Evolutionary conservation across 2,888 invertebrate species (phyloP).

Genomic region (Dasypogon diadema): DNA sequence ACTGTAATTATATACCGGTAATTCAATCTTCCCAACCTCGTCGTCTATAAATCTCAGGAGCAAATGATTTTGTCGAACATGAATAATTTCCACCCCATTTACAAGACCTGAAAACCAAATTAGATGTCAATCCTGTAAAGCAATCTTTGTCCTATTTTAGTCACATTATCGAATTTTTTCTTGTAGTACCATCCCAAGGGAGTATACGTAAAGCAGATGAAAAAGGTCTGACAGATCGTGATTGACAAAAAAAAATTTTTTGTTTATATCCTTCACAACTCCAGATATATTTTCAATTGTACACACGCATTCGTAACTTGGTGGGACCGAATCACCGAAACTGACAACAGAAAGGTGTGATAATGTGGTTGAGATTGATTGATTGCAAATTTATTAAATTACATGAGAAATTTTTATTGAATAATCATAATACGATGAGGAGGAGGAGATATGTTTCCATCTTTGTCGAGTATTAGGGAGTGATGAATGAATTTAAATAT

Average conservation of each 20-base stretch:
- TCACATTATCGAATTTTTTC: constrained; percentile 16
- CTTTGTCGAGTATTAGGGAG: background rate
- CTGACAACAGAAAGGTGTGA: background rate
- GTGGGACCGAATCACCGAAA: background rate
- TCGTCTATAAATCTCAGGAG: no score
- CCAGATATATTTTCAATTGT: background rate
- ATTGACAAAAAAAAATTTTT: constrained; percentile 21
- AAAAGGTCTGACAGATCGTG: constrained; percentile 32
- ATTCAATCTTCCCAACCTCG: no score
- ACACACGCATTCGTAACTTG: no score
- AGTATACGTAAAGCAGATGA: background rate
- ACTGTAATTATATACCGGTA: no score
- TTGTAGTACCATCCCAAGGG: background rate
- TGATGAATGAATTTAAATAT: background rate
- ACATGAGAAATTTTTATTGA: background rate
- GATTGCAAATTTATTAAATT: constrained; percentile 37
- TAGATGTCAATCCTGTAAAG: constrained; percentile 21
- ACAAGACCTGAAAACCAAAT: no score
- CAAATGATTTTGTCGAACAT: no score
- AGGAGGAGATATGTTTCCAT: background rate
- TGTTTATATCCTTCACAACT: background rate
- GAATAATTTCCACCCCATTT: no score
- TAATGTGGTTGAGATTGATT: constrained; percentile 30
- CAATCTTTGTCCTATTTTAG: constrained; percentile 11
- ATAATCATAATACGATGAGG: background rate